phyloP scores from a whole-genome alignment of 1,140 invertebrate genomes.

The Teleogryllus occipitalis region DNA sequence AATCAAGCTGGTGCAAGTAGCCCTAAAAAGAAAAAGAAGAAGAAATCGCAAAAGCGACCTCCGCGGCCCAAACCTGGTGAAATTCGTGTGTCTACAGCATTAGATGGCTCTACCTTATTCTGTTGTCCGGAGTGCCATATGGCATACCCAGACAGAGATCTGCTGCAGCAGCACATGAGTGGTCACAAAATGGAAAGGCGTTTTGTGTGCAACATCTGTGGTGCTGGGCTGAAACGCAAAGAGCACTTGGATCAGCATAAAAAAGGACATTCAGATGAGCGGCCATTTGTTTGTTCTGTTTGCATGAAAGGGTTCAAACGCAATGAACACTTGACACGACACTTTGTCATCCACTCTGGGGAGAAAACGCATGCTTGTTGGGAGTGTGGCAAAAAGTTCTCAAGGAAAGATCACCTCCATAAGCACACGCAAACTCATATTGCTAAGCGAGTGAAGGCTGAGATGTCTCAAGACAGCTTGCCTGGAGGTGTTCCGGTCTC shows the following conservation, averaged over 20 bases:
- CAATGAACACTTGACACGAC: slow-evolving; percentile 43
- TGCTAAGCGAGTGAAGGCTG: slow-evolving; percentile 25
- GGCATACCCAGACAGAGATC: slow-evolving; percentile 36
- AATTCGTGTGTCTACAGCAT: slow-evolving; percentile 12
- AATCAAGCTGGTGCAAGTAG: background rate
- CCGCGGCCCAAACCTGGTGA: slow-evolving; percentile 15
- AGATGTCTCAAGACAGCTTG: slow-evolving; percentile 8
- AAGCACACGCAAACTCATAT: slow-evolving; percentile 32
- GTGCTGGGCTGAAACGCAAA: slow-evolving; percentile 32
- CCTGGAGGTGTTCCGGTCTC: background rate
- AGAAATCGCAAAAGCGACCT: slow-evolving; percentile 10
- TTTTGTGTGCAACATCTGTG: slow-evolving; percentile 31
- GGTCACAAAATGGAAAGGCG: slow-evolving; percentile 34
- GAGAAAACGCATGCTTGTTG: slow-evolving; percentile 44
- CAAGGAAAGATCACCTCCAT: slow-evolving; percentile 28
- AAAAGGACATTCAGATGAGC: slow-evolving; percentile 36
- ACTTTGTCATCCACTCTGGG: slow-evolving; percentile 45
- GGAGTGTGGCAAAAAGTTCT: slow-evolving; percentile 46
- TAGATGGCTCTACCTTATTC: slow-evolving; percentile 34
- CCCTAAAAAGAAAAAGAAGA: slow-evolving; percentile 16
- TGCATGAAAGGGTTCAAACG: slow-evolving; percentile 43
- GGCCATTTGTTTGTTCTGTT: slow-evolving; percentile 43
- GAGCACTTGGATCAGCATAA: slow-evolving; percentile 39
- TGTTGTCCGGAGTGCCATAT: slow-evolving; percentile 41
- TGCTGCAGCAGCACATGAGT: slow-evolving; percentile 39